Percentiles rank a stretch among this genome's conserved stretches.
These are phyloP conservation scores for Mesorhabditis spiculigera DNA, from an alignment of 2,888 invertebrate species.

Conservation along the genomic window DNA sequence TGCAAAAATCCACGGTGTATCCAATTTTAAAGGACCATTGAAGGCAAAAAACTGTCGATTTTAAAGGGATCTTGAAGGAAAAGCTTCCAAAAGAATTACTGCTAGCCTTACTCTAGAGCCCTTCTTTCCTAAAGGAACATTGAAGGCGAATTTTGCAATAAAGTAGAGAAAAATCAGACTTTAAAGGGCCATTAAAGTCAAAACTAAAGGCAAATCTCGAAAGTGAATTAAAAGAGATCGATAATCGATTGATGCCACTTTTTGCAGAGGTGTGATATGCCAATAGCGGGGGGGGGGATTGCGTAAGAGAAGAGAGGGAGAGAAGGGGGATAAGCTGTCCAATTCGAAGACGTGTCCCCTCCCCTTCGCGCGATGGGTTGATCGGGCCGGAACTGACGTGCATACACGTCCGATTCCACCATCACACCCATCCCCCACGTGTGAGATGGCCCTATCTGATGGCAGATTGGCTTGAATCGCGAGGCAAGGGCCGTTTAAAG, in stretches of 20 bases:
- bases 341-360: background rate
- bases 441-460: too few relatives aligned
- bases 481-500: too few relatives aligned
- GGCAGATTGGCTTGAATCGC: too few relatives aligned
- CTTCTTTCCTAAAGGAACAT: background rate
- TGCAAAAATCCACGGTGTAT: too few relatives aligned
- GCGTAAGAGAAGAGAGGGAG: constrained; percentile 1
- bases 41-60: background rate
- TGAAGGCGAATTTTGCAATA: background rate
- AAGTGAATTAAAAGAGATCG: background rate
- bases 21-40: background rate
- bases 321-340: background rate
- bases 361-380: too few relatives aligned
- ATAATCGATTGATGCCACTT: background rate
- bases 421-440: too few relatives aligned
- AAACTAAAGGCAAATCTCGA: background rate
- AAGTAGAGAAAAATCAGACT: background rate
- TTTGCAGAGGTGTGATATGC: background rate
- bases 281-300: background rate
- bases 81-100: background rate
- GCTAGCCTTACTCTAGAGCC: too few relatives aligned
- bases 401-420: too few relatives aligned
- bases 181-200: background rate
- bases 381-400: too few relatives aligned
- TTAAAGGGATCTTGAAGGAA: background rate